Evolutionary conservation across 2,113 vertebrate genomes (phyloP).

Genomic region (Aldabrachelys gigantea): DNA sequence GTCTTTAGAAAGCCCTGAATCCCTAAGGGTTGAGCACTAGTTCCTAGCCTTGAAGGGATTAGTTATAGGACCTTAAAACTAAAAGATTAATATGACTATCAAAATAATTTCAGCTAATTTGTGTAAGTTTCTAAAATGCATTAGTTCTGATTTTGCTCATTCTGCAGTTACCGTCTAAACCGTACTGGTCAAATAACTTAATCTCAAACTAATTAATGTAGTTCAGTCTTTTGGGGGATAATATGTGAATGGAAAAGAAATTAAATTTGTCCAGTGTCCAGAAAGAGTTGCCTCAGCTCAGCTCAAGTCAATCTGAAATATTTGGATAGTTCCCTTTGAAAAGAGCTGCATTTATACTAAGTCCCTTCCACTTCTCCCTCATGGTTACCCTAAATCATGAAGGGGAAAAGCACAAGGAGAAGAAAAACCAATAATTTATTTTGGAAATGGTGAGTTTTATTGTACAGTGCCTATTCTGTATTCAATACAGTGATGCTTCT

Average conservation of each 20-base stretch:
- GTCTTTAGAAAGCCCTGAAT: neutral
- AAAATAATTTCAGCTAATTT: neutral
- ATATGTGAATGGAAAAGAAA: neutral
- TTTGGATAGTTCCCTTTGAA: neutral
- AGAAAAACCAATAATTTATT: neutral
- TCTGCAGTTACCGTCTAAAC: neutral
- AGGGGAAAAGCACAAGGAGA: neutral
- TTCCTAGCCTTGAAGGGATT: neutral
- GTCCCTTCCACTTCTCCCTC: neutral
- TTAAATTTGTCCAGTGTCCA: neutral
- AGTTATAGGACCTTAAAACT: neutral
- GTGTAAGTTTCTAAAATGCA: neutral
- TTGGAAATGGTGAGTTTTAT: neutral
- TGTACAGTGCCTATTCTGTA: neutral
- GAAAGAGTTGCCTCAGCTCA: neutral
- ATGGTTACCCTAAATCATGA: neutral
- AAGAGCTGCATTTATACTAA: neutral
- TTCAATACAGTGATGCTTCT: neutral
- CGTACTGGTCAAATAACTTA: neutral
- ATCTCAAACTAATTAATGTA: neutral
- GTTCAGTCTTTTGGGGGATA: neutral
- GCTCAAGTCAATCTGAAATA: neutral
- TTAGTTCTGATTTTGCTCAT: neutral
- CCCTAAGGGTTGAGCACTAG: neutral
- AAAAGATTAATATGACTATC: neutral